A percentile compares a stretch with the other conserved stretches of the same genome.
phyloP scores from a whole-genome alignment of 2,888 invertebrate species.

The Tachina lurida region DNA sequence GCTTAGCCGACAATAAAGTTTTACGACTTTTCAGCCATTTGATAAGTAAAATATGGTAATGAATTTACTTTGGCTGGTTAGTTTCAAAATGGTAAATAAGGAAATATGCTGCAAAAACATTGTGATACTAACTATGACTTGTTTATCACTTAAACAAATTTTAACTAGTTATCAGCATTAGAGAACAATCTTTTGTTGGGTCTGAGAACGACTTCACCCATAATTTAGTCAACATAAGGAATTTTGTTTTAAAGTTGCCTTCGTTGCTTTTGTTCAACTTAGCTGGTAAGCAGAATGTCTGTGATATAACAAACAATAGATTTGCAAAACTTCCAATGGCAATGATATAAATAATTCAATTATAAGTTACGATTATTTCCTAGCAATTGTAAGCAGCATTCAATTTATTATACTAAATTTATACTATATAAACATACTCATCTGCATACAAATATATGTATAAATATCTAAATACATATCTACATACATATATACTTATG shows the following conservation, averaged over 20 bases:
- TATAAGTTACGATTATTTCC: conserved; percentile 68
- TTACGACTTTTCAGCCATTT: conserved; percentile 63
- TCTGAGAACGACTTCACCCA: background rate
- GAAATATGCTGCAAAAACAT: conserved; percentile 52
- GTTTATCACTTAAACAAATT: conserved; percentile 14
- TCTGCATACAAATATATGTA: no score
- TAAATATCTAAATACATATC: no score
- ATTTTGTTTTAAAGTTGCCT: conserved; percentile 17
- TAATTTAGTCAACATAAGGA: conserved; percentile 8
- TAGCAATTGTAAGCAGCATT: conserved; percentile 58
- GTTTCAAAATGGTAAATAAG: conserved; percentile 67
- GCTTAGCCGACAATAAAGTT: conserved; percentile 67
- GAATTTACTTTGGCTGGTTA: conserved; percentile 65
- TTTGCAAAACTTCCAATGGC: conserved; percentile 58
- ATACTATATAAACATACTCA: background rate
- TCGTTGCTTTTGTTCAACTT: conserved; percentile 36
- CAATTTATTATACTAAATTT: conserved; percentile 45
- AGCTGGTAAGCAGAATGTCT: background rate
- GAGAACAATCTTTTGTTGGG: conserved; percentile 1
- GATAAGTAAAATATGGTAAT: conserved; percentile 65
- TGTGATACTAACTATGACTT: conserved; percentile 49
- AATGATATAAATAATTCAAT: conserved; percentile 73
- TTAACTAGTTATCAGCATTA: background rate
- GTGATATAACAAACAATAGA: conserved; percentile 42
- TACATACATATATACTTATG: background rate